Base-by-base conservation (phyloP, 2,888 invertebrate genomes). In the Abrostola tripartita region DNA sequence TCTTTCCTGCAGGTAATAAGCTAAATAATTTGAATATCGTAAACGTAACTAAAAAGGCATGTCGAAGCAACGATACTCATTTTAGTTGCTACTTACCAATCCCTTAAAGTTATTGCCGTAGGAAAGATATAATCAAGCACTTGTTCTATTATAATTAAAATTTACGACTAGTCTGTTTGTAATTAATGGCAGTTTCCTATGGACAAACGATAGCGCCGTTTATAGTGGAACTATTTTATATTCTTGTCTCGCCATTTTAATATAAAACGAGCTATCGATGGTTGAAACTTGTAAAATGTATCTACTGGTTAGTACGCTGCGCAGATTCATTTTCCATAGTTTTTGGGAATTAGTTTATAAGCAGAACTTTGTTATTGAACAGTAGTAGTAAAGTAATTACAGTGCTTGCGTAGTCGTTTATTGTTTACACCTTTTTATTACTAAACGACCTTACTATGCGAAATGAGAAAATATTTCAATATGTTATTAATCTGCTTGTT, bases 131-230 rank as follows among this genome's bases (percentile, higher is more conserved):
- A 63, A 73, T 60, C 62, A 72, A 72, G 62, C 60, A 71, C 61
- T 67, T 59, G 68, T 65, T 65, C 63, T 68, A 61, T 53, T 74
- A 67, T 71, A 71, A 74, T 74, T 73, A 70, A 72, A 76, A 69
- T 80, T 78, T 79, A 78, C 58, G 64, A 73, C 68, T 57, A 60
- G 61, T 68, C 67, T 59, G 59, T 61, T 72, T 61, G 69, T 72
- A 77, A 81, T 83, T 70, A 74, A 77, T 77, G 69, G 65, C 71
- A 65, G 74, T 71, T 79, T 68, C 64, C 54, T 60, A 68, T 74
- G 63, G 68, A 78, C 77, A 77, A 74, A 78, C 73, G 64, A 64
- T 67, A 73, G 59, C 57, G 63, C 68, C 73, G 69, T 76, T 78
- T 77, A 78, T 71, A 77, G 69, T 66, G 37, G 51, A 62, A 70